Evolutionary conservation across 2,113 vertebrate genomes (phyloP).

Genomic region (Leptobrachium ailaonicum): DNA sequence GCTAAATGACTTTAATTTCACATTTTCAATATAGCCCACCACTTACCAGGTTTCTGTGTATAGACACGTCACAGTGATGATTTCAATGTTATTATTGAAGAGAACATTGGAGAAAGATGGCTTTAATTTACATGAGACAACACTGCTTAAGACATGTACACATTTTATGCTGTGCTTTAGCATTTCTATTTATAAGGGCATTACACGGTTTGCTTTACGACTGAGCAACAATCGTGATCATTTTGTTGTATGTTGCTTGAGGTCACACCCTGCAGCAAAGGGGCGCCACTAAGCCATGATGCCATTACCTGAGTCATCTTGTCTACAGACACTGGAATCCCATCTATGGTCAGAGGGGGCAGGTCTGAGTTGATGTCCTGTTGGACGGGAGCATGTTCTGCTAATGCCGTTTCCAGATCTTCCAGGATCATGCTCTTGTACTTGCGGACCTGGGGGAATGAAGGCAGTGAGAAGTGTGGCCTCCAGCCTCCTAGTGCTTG

Average conservation of each 20-base stretch:
- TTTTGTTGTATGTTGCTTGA: not conserved
- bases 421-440: conserved; percentile 97
- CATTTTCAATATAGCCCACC: too few species aligned
- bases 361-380: conserved; percentile 92
- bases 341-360: conserved; percentile 93
- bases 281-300: not conserved
- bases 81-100: too few species aligned
- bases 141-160: too few species aligned
- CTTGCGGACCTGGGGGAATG: conserved; percentile 85
- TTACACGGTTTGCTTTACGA: too few species aligned
- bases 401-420: conserved; percentile 91
- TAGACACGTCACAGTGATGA: too few species aligned
- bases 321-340: conserved; percentile 97
- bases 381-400: conserved; percentile 90
- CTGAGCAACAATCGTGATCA: too few species aligned
- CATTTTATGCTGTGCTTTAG: too few species aligned
- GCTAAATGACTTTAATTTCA: too few species aligned
- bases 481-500: conserved; percentile 33
- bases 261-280: not conserved
- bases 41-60: too few species aligned
- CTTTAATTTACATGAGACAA: too few species aligned
- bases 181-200: too few species aligned
- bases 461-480: not conserved
- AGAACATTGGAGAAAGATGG: too few species aligned
- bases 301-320: conserved; percentile 95